A percentile compares a stretch with the other conserved stretches of the same genome.
Conservation (phyloP, 2,888 invertebrate genomes). For the Zaprionus obscuricornis region DNA sequence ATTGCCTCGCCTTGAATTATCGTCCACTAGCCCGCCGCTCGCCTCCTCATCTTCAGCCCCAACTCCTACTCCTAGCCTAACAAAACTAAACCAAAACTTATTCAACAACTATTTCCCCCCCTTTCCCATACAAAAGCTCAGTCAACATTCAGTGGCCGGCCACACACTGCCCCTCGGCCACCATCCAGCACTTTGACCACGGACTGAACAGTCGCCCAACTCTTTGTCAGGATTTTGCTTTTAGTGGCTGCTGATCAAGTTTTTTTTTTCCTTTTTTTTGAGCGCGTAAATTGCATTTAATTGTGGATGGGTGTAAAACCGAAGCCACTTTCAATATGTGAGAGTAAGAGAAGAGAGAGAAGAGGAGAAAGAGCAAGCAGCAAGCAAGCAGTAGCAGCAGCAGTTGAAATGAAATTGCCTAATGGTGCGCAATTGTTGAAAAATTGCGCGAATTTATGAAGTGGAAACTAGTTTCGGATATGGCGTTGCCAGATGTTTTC, state of each 20-base stretch:
- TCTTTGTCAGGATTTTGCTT: conserved; percentile 39
- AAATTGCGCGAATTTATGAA: conserved; percentile 47
- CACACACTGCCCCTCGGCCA: too few relatives aligned
- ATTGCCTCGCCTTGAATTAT: conserved; percentile 69
- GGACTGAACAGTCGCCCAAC: conserved; percentile 26
- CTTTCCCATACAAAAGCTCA: background rate
- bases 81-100: too few relatives aligned
- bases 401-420: conserved; percentile 51
- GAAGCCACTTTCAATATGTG: conserved; percentile 2
- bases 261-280: conserved; percentile 24
- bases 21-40: conserved; percentile 27
- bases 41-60: too few relatives aligned
- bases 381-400: too few relatives aligned
- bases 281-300: conserved; percentile 62
- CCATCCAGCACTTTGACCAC: background rate
- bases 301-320: conserved; percentile 43
- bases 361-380: conserved; percentile 16
- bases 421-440: conserved; percentile 49
- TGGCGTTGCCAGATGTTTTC: conserved; percentile 15
- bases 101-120: conserved; percentile 21
- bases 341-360: too few relatives aligned
- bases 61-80: too few relatives aligned
- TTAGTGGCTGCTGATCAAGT: conserved; percentile 27
- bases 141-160: too few relatives aligned
- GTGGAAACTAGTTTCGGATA: conserved; percentile 27